Conservation (phyloP, 2,888 invertebrate genomes). For the Smittia sp. region DNA sequence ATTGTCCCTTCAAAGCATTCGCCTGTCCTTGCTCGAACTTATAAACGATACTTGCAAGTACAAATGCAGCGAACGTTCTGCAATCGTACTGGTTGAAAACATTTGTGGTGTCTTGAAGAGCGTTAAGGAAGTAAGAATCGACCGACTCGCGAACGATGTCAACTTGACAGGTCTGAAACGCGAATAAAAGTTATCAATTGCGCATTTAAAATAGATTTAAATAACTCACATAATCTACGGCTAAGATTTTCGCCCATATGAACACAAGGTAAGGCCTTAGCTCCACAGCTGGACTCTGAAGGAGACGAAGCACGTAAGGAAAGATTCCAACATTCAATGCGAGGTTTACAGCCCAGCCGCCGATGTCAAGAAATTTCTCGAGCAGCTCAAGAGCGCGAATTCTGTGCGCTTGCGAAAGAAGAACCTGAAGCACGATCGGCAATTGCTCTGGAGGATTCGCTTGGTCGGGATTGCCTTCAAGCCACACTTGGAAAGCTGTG, state of each 20-base stretch:
- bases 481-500: constrained; percentile 96
- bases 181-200: constrained; percentile 19
- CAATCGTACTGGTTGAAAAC: constrained; percentile 65
- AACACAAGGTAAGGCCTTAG: constrained; percentile 90
- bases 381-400: constrained; percentile 91
- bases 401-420: constrained; percentile 76
- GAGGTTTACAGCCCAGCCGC: constrained; percentile 92
- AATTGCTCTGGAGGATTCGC: constrained; percentile 84
- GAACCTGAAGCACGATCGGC: constrained; percentile 93
- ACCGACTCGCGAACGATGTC: constrained; percentile 92
- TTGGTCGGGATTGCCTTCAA: constrained; percentile 60
- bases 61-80: constrained; percentile 92
- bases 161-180: constrained; percentile 78
- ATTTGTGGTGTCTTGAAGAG: constrained; percentile 76
- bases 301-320: constrained; percentile 94
- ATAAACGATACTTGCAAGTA: constrained; percentile 89
- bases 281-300: constrained; percentile 93
- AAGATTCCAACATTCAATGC: constrained; percentile 97
- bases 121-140: constrained; percentile 90
- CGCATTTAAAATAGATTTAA: neutral
- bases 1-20: constrained; percentile 82
- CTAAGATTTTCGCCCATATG: constrained; percentile 98
- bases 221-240: constrained; percentile 82
- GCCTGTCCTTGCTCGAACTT: constrained; percentile 86
- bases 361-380: constrained; percentile 90